Percentiles rank a stretch among this genome's conserved stretches.
These are phyloP conservation scores for Noturus placidus DNA, from an alignment of 2,113 vertebrate species.

Conservation along the genomic window DNA sequence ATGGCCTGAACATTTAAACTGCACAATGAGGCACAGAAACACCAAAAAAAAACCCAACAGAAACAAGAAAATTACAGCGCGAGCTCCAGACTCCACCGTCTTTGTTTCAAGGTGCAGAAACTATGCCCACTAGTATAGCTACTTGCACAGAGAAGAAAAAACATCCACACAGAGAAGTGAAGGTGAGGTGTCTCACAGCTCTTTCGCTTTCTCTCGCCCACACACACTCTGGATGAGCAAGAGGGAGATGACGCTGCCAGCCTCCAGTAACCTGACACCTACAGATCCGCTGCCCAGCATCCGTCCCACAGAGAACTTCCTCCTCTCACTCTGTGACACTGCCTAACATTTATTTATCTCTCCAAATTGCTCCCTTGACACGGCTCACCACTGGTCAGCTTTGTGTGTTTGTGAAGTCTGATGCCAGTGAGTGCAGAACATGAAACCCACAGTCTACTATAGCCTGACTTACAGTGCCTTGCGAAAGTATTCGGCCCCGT, in stretches of 20 bases:
- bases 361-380: slow-evolving; percentile 7
- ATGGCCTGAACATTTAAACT: background rate
- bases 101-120: background rate
- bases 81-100: background rate
- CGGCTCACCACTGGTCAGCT: background rate
- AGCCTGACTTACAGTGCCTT: background rate
- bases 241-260: background rate
- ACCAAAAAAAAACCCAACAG: background rate
- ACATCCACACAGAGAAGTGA: background rate
- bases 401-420: background rate
- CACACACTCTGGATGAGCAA: slow-evolving; percentile 2
- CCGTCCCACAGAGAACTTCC: background rate
- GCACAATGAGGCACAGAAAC: background rate
- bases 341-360: background rate
- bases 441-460: background rate
- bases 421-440: no score
- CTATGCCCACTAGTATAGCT: background rate
- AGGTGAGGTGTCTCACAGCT: slow-evolving; percentile 8
- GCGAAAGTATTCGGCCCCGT: no score
- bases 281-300: slow-evolving; percentile 8
- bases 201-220: background rate
- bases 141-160: background rate
- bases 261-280: slow-evolving; percentile 16
- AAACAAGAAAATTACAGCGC: background rate
- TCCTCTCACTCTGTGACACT: background rate